These are phyloP conservation scores for Ophioninae sp. DNA, from an alignment of 2,888 invertebrate species.

Conservation along the genomic window DNA sequence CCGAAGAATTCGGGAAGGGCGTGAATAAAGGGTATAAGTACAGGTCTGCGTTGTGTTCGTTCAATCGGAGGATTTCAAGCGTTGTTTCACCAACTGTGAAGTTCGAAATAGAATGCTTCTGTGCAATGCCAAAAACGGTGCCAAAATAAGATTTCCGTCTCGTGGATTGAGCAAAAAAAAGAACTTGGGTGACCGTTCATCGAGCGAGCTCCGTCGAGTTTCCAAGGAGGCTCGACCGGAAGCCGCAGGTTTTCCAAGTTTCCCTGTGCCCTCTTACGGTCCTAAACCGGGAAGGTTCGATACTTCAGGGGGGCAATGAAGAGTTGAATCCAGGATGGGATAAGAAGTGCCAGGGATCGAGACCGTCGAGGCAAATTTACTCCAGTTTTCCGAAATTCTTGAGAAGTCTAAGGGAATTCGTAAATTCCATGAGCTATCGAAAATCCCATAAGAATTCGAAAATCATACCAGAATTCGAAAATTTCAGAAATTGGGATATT, in stretches of 20 bases:
- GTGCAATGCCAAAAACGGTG: neutral
- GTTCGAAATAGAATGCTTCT: neutral
- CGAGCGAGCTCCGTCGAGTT: neutral
- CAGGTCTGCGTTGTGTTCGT: neutral
- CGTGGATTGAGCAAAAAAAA: neutral
- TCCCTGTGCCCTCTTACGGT: neutral
- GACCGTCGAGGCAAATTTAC: neutral
- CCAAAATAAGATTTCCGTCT: neutral
- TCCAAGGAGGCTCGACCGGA: neutral
- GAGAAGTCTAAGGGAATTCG: neutral
- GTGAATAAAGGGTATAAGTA: neutral
- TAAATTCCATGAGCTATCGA: too few species aligned
- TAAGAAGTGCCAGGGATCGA: neutral
- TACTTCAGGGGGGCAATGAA: neutral
- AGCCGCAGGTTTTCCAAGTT: neutral
- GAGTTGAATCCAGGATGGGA: neutral
- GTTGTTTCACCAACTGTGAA: neutral
- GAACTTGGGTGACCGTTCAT: neutral
- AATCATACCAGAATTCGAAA: too few species aligned
- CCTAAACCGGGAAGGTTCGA: neutral
- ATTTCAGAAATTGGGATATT: too few species aligned
- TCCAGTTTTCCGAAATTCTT: neutral
- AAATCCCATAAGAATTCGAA: too few species aligned
- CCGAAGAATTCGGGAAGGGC: too few species aligned
- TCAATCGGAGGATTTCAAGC: neutral